Conservation (phyloP, 2,797 vertebrate species). For the Leptatherina wallacei region DNA sequence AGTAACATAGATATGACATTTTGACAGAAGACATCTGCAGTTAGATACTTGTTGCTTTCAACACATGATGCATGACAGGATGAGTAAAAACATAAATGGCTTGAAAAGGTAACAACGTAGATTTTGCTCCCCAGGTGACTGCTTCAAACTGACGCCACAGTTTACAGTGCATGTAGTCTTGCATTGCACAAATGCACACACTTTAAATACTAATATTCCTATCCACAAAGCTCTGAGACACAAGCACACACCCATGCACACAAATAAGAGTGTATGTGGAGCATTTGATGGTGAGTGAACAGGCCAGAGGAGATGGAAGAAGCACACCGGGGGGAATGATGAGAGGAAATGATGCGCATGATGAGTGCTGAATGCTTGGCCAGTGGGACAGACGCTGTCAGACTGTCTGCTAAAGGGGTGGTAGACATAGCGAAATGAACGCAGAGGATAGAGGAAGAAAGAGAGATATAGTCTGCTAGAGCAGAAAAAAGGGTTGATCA, state of each 20-base stretch:
- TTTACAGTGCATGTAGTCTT: background rate
- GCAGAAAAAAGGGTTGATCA: conserved; percentile 47
- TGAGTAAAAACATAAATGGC: conserved; percentile 1
- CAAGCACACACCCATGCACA: conserved; percentile 19
- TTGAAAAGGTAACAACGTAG: background rate
- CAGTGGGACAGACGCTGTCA: conserved; percentile 79
- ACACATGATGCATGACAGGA: background rate
- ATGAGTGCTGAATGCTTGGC: conserved; percentile 80
- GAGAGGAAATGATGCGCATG: conserved; percentile 82
- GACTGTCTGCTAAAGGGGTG: conserved; percentile 74
- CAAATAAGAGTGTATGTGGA: conserved; percentile 56
- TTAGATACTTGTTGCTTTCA: conserved; percentile 36
- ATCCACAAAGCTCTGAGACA: background rate
- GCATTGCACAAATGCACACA: conserved; percentile 6
- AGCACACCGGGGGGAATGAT: conserved; percentile 73
- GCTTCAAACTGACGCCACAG: conserved; percentile 19
- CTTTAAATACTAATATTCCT: background rate
- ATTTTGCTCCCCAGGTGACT: background rate
- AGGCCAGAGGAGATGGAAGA: conserved; percentile 72
- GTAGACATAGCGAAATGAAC: conserved; percentile 49
- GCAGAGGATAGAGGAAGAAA: conserved; percentile 39
- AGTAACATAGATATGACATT: background rate
- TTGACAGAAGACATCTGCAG: background rate
- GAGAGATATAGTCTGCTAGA: conserved; percentile 41
- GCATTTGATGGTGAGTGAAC: conserved; percentile 59